Percentiles rank a stretch among this genome's conserved stretches.
Conservation (phyloP, 2,888 invertebrate genomes). For the Acrobasis consociella region DNA sequence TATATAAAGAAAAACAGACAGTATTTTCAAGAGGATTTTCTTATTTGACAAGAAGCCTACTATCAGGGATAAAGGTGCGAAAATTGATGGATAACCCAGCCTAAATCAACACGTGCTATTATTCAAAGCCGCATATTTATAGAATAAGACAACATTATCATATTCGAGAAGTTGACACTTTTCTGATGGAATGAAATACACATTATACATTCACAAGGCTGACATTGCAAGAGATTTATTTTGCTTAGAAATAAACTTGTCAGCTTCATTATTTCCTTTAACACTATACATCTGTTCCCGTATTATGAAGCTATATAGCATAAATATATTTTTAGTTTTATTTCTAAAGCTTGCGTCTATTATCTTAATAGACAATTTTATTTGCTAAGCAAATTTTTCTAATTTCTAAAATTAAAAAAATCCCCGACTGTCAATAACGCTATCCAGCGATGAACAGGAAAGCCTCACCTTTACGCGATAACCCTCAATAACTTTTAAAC, state of each 20-base stretch:
- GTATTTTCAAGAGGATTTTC: slow-evolving; percentile 27
- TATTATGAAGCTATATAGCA: too few species aligned
- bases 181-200: slow-evolving; percentile 18
- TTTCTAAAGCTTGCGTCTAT: too few species aligned
- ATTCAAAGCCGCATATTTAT: slow-evolving; percentile 22
- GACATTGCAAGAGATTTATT: neutral
- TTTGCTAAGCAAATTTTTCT: too few species aligned
- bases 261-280: neutral
- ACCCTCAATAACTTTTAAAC: too few species aligned
- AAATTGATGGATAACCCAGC: slow-evolving; percentile 28
- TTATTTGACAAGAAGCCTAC: slow-evolving; percentile 15
- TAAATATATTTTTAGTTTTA: too few species aligned
- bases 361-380: too few species aligned
- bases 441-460: too few species aligned
- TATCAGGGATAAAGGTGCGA: slow-evolving; percentile 23
- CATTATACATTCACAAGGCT: slow-evolving; percentile 8
- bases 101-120: slow-evolving; percentile 26
- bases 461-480: too few species aligned
- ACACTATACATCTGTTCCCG: too few species aligned
- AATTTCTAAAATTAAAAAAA: too few species aligned
- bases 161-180: slow-evolving; percentile 20
- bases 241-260: neutral
- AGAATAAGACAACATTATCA: slow-evolving; percentile 19
- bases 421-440: too few species aligned
- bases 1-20: slow-evolving; percentile 29